phyloP scores from a whole-genome alignment of 2,888 invertebrate genomes.

The Synanthedon vespiformis region DNA sequence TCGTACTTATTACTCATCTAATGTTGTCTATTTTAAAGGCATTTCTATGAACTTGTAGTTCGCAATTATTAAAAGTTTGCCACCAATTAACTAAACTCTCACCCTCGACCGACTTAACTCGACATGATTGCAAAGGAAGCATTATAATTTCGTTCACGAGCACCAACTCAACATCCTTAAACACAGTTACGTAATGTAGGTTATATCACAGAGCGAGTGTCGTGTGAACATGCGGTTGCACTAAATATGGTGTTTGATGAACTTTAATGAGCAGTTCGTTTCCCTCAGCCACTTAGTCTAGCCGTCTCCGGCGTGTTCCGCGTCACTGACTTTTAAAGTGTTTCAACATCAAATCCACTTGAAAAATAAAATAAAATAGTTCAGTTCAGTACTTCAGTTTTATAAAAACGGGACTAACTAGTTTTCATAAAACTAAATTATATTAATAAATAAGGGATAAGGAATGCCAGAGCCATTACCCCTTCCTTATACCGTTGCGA shows the following conservation, averaged over 20 bases:
- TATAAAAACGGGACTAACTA: too few relatives aligned
- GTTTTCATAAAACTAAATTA: too few relatives aligned
- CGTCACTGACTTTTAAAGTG: neutral
- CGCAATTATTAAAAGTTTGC: neutral
- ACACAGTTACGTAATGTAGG: neutral
- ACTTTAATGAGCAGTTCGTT: neutral
- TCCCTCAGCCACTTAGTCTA: neutral
- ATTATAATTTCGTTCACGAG: too few relatives aligned
- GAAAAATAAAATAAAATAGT: too few relatives aligned
- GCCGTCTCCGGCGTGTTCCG: neutral
- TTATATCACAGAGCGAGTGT: neutral
- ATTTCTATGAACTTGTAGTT: constrained; percentile 7
- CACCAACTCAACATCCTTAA: neutral
- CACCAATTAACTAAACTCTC: too few relatives aligned
- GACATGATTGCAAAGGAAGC: too few relatives aligned
- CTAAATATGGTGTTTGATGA: neutral
- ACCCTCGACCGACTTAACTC: constrained; percentile 1
- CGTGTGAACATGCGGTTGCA: neutral
- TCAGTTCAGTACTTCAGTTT: too few relatives aligned
- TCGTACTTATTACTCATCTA: too few relatives aligned
- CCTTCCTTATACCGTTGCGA: too few relatives aligned
- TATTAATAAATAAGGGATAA: too few relatives aligned
- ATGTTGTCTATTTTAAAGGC: too few relatives aligned
- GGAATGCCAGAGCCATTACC: too few relatives aligned
- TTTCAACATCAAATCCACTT: neutral